Conservation (phyloP, 2,888 invertebrate genomes). For the Melipona bicolor region DNA sequence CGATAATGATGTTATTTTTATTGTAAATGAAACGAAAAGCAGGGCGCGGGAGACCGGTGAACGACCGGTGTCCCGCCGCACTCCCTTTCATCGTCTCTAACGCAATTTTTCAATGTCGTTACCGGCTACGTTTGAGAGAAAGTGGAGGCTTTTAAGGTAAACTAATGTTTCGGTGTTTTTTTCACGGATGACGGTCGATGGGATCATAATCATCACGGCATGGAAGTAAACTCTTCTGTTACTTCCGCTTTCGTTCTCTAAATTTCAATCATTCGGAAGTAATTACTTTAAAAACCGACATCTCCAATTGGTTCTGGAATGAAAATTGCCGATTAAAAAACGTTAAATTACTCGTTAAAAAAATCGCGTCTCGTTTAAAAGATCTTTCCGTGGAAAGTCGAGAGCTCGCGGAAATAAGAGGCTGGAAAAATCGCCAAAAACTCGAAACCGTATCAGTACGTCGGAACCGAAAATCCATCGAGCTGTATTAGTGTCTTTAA, state of each 20-base stretch:
- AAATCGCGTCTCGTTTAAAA: no score
- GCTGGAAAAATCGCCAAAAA: background rate
- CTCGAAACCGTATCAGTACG: no score
- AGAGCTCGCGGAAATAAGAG: no score
- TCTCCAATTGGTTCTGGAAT: no score
- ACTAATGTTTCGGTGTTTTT: slow-evolving; percentile 68
- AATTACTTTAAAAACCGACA: background rate
- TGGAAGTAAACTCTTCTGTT: background rate
- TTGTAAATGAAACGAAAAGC: slow-evolving; percentile 68
- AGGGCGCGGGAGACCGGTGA: slow-evolving; percentile 38
- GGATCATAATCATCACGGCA: slow-evolving; percentile 2
- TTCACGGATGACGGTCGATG: slow-evolving; percentile 49
- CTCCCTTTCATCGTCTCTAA: slow-evolving; percentile 75
- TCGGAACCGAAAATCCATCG: background rate
- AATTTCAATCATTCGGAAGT: background rate
- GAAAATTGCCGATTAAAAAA: no score
- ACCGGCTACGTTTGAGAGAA: slow-evolving; percentile 69
- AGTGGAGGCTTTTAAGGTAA: slow-evolving; percentile 69
- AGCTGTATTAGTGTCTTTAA: background rate
- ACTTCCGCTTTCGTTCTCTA: background rate
- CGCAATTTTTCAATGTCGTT: slow-evolving; percentile 76
- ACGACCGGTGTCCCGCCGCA: slow-evolving; percentile 57
- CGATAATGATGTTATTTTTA: slow-evolving; percentile 64
- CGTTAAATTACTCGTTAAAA: no score
- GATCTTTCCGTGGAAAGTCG: no score